Percentiles rank a stretch among this genome's conserved stretches.
These are phyloP conservation scores for Myotis davidii DNA, from an alignment of 2,113 vertebrate species.

Conservation along the genomic window DNA sequence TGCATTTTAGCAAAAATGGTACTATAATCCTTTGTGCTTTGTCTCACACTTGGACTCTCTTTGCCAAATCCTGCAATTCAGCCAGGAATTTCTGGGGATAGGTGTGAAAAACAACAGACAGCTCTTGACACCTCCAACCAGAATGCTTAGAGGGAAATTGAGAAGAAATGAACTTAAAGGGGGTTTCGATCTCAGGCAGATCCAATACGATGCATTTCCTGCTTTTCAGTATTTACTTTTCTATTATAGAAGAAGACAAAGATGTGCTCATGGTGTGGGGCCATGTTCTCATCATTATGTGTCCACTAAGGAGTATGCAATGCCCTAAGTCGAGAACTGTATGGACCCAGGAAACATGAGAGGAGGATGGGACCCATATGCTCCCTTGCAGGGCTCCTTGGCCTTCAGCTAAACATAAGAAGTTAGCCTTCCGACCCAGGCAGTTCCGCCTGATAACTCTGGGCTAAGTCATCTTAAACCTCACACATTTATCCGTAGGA, in stretches of 20 bases:
- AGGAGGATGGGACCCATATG: neutral
- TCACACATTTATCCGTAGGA: constrained; percentile 12
- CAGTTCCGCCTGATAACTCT: neutral
- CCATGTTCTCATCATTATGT: neutral
- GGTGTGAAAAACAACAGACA: neutral
- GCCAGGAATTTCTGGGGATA: neutral
- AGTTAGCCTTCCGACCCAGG: neutral
- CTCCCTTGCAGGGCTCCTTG: neutral
- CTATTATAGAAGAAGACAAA: constrained; percentile 56
- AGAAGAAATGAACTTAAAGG: constrained; percentile 60
- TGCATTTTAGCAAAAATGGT: neutral
- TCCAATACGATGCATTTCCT: constrained; percentile 46
- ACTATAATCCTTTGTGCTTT: constrained; percentile 33
- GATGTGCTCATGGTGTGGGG: neutral
- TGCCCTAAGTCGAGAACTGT: neutral
- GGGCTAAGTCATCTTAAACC: constrained; percentile 3
- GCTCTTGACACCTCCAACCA: constrained; percentile 26
- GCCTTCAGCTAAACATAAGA: neutral
- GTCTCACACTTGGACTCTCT: constrained; percentile 54
- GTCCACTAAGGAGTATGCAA: neutral
- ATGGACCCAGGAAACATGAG: neutral
- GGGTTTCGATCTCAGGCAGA: neutral
- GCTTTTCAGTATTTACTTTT: constrained; percentile 69
- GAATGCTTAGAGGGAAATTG: constrained; percentile 32
- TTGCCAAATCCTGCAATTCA: constrained; percentile 41